Base-by-base conservation (phyloP, 2,113 vertebrate species). In the Paraplagusia blochii region DNA sequence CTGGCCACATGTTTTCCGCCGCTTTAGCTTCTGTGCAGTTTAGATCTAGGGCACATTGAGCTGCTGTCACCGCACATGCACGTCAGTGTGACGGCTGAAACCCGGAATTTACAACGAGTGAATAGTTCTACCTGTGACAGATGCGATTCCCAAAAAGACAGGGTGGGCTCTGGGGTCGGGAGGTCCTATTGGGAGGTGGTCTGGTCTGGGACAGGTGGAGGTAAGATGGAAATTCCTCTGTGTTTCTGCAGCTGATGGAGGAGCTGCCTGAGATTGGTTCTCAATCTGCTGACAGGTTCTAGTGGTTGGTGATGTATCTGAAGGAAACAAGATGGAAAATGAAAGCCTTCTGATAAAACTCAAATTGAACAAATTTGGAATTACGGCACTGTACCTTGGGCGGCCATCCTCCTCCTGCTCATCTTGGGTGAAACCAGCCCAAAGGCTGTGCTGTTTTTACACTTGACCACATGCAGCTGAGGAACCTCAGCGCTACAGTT, bases 331-430 rank as follows among this genome's bases (percentile, higher is more conserved):
- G 63, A 38, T 42, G 50, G 52, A 16, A 62, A 33, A 9, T 58
- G 38, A 11, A 2, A 58, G 33, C 9, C 29, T 34, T 40, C 54
- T 14, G 36, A 61, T 53, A n/a, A 2, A 29, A 6, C 22, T 29
- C n/a, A n/a, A n/a, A n/a, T n/a, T n/a, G n/a, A n/a, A n/a, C n/a
- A n/a, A n/a, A n/a, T n/a, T n/a, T n/a, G n/a, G n/a, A n/a, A n/a
- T n/a, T n/a, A n/a, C n/a, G n/a, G 18, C 11, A 53, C 12, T 56
- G 68, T 89, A 98, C 95, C 96, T 94, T 90, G 90, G 44, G 76
- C 68, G 0, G 22, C 11, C 11, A 76, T 38, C 72, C 76, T 92
- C 65, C 81, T 86, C 79, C 84, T 86, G 81, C 58, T 84, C 75
- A 88, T 72, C 70, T 92, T 90, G n/a, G 94, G 93, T 0, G 93